Evolutionary conservation across 2,888 invertebrate species (phyloP), one percentile per base, ranked within the genome.

Genomic region (Microctonus aethiopoides): DNA sequence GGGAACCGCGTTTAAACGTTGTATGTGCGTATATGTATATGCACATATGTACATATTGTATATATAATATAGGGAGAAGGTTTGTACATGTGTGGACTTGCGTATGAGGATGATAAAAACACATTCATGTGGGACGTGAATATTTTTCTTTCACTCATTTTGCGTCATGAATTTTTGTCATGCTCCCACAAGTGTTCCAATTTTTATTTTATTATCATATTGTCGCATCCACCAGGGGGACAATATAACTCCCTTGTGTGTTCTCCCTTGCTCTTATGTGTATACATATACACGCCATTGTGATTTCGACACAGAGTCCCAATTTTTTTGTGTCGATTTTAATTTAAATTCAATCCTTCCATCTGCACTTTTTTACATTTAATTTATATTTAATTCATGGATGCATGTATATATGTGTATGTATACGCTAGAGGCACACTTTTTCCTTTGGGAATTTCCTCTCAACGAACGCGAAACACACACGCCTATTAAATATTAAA

Each of bases 1-100:
- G 68, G 68, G 68, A 62, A 68, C 68, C 41, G 20, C 32, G 20
- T 59, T 59, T 59, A 59, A 57, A 59, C n/a, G 60, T n/a, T 61
- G 11, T 34, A 10, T 20, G n/a, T n/a, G n/a, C n/a, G n/a, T n/a
- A n/a, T n/a, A n/a, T n/a, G n/a, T n/a, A n/a, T n/a, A n/a, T n/a
- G n/a, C n/a, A n/a, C 29, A 13, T n/a, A 26, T 26, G 39, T 60
- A 16, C 39, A 26, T 4, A n/a, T 10, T 39, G 13, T 39, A n/a
- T 1, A 39, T 39, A 39, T 39, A 39, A 39, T 46, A 46, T 46
- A 46, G 20, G 16, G 9, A 20, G 46, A 46, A 1, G 20, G 20
- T 16, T 26, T 10, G 41, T 13, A 24, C n/a, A 6, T 26, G 9
- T 34, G 64, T 16, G 29, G 26, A 59, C n/a, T 16, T 54, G 22